Evolutionary conservation across 2,797 vertebrate species (phyloP), one percentile per base, ranked within the genome.

Genomic region (Distichodus sexfasciatus): DNA sequence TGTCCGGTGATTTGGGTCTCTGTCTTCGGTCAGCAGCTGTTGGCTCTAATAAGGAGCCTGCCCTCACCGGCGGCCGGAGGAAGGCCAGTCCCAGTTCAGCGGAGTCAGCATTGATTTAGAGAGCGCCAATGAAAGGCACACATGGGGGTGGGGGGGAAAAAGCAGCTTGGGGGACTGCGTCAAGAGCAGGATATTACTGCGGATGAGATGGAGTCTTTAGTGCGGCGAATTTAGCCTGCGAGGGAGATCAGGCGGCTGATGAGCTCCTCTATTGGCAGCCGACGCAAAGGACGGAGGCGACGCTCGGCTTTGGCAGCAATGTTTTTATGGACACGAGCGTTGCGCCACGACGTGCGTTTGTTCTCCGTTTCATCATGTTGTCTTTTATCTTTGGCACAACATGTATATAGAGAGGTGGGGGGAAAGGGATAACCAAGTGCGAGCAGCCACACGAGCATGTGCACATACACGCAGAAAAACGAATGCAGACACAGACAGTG

Each of bases 1-100:
- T 68, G 46, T 65, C 21, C 23, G 21, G 21, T 0, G 17, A 24
- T 24, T n/a, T 29, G 11, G 36, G 9, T 24, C 24, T 5, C 19
- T 35, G 15, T 6, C n/a, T 51, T 66, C 14, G 10, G 23, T 26
- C 54, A 67, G 57, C 35, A 55, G 57, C 29, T 54, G 70, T 14
- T 66, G 51, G 60, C 63, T 70, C 71, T 73, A 70, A 73, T 67
- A 64, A 63, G 29, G 55, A 61, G 62, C 47, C 33, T 33, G 14
- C 36, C 19, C 58, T 59, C 29, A 9, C 24, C 41, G 23, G 43
- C n/a, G 19, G 11, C 15, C 35, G 31, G 33, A 33, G 68, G 67
- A 61, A 26, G 48, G 35, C 47, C 50, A 29, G 66, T 24, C 54
- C 35, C 14, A 44, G 63, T 66, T 74, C 35, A 36, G 48, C 33